Evolutionary conservation across 1,140 invertebrate genomes (phyloP).

Genomic region (Drosophila miranda): DNA sequence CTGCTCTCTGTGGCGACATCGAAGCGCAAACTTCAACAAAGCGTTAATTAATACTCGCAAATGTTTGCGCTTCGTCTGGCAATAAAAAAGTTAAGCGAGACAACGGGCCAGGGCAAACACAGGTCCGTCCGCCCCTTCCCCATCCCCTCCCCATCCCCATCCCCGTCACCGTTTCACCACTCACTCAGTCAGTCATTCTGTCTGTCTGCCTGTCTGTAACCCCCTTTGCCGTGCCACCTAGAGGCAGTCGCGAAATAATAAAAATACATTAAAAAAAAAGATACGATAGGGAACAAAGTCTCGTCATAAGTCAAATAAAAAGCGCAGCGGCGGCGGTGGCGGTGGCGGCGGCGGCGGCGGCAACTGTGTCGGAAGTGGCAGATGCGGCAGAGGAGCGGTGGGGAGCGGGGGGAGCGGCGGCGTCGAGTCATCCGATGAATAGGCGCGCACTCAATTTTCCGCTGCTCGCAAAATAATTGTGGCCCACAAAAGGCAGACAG

Average conservation of each 20-base stretch:
- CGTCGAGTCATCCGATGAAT: constrained; percentile 66
- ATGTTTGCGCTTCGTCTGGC: constrained; percentile 78
- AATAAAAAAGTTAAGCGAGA: constrained; percentile 80
- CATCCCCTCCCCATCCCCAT: too few relatives aligned
- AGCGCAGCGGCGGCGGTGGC: constrained; percentile 55
- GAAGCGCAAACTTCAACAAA: constrained; percentile 80
- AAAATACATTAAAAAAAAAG: constrained; percentile 17
- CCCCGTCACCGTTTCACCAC: too few relatives aligned
- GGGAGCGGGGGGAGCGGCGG: too few relatives aligned
- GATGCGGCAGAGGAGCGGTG: too few relatives aligned
- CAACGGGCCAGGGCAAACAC: constrained; percentile 57
- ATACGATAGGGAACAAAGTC: constrained; percentile 51
- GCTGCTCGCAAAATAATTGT: constrained; percentile 44
- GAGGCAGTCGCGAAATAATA: constrained; percentile 36
- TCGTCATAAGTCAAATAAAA: constrained; percentile 80
- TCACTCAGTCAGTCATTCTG: not conserved
- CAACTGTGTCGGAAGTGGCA: constrained; percentile 53
- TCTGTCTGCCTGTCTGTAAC: not conserved
- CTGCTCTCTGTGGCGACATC: constrained; percentile 51
- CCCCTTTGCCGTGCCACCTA: constrained; percentile 20
- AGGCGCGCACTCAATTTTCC: constrained; percentile 67
- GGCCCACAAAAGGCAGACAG: constrained; percentile 45
- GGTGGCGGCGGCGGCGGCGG: constrained; percentile 41
- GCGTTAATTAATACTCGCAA: constrained; percentile 81
- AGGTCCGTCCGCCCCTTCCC: not conserved